Evolutionary conservation across 2,888 invertebrate genomes (phyloP).

Genomic region (Aproaerema taeniolella): DNA sequence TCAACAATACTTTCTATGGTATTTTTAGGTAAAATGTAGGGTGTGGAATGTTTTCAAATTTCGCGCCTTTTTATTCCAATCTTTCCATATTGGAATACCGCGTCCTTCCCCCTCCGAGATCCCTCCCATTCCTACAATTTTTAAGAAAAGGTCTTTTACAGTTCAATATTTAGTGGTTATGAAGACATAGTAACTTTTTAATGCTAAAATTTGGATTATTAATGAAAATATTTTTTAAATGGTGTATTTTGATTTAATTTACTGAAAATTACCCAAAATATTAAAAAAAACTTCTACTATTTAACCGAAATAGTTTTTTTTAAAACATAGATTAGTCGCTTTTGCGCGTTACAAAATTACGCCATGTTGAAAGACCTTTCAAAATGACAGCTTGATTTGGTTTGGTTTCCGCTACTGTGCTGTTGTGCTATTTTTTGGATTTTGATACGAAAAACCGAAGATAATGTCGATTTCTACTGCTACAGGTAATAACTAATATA

Average conservation of each 20-base stretch:
- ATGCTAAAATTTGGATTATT: too few species aligned
- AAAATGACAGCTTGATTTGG: constrained; percentile 76
- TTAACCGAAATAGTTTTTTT: too few species aligned
- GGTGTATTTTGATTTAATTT: too few species aligned
- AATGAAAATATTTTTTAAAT: too few species aligned
- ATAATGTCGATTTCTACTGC: constrained; percentile 74
- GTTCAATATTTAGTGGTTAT: constrained; percentile 20
- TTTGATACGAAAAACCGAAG: constrained; percentile 55
- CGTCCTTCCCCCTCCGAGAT: constrained; percentile 61
- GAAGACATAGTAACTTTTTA: not conserved
- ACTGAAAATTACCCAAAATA: too few species aligned
- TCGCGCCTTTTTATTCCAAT: constrained; percentile 40
- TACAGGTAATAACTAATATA: constrained; percentile 57
- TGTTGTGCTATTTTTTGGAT: constrained; percentile 74
- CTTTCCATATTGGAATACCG: constrained; percentile 48
- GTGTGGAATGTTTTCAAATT: constrained; percentile 39
- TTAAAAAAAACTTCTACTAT: too few species aligned
- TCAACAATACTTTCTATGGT: too few species aligned
- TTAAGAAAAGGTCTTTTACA: constrained; percentile 49
- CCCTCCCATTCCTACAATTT: constrained; percentile 58
- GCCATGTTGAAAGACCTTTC: constrained; percentile 56
- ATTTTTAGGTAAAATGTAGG: too few species aligned
- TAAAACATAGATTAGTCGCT: too few species aligned
- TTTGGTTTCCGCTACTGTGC: constrained; percentile 77
- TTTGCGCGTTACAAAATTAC: too few species aligned